Base-by-base conservation (phyloP, 2,113 vertebrate species). In the Reinhardtius hippoglossoides region DNA sequence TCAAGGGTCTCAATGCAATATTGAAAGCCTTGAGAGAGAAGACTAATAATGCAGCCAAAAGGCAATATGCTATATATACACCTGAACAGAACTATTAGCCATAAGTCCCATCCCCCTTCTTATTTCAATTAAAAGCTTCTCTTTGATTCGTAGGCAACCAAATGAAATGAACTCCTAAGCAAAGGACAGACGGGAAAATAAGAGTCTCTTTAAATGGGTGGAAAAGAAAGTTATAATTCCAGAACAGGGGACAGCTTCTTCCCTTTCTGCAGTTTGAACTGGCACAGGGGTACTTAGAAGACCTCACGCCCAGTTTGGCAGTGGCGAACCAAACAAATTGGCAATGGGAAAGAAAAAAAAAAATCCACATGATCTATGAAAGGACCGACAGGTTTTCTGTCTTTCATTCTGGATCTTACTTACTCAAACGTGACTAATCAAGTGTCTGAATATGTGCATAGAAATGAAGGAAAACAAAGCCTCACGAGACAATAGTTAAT, bases 41-140 rank as follows among this genome's bases (percentile, higher is more conserved):
- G 68, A 64, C 73, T 76, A 69, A 72, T 58, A 63, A 71, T 67
- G 84, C 68, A 84, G 75, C 81, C 78, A 79, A 84, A 63, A 74
- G 66, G 85, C 73, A 54, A 83, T 87, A 74, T 80, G 73, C 80
- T 80, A 80, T 70, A 81, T 71, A 81, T 71, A 88, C 88, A 88
- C 88, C 86, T 85, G 84, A 78, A 76, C 73, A 42, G 67, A 88
- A 80, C 82, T 69, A 82, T 85, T 82, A 86, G 54, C 44, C 50
- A 37, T 4, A 0, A 67, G 50, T 76, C 61, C 58, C 60, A 37
- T 40, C 81, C 83, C 74, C 80, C 54, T 67, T 90, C 88, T 87
- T 85, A 91, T 92, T 92, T 90, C 89, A 93, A 92, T 92, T 90
- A 92, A 91, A 93, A 58, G 67, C 40, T 58, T 87, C 67, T 81